Conservation (phyloP, 1,140 invertebrate genomes). For the Trachymyrmex septentrionalis region DNA sequence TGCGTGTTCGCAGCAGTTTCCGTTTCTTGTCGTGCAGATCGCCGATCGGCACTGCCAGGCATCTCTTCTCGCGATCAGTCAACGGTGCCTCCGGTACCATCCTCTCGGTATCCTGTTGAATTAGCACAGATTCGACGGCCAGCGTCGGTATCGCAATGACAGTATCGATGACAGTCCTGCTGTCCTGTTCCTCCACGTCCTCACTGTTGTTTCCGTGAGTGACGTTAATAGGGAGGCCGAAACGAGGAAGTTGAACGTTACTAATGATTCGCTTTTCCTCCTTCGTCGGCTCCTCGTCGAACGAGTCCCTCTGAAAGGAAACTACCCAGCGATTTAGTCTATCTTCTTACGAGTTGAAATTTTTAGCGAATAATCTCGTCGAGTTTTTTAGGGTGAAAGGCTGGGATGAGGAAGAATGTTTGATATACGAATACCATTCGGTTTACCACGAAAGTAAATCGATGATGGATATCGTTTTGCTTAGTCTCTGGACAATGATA, state of each 20-base stretch:
- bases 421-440: neutral
- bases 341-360: neutral
- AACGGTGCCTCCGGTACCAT: conserved; percentile 71
- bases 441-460: conserved; percentile 21
- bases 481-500: neutral
- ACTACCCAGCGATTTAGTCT: conserved; percentile 70
- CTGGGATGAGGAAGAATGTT: neutral
- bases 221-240: conserved; percentile 41
- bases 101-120: conserved; percentile 69
- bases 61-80: conserved; percentile 84
- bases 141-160: neutral
- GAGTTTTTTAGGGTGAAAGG: neutral
- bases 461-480: conserved; percentile 5
- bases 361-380: neutral
- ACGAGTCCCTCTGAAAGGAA: conserved; percentile 83
- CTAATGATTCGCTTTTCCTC: conserved; percentile 38
- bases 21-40: conserved; percentile 83
- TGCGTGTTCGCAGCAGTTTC: conserved; percentile 81
- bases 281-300: conserved; percentile 75
- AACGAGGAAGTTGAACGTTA: conserved; percentile 45
- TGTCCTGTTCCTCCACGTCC: neutral
- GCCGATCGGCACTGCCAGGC: conserved; percentile 84
- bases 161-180: neutral
- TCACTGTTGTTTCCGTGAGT: neutral
- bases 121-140: conserved; percentile 62